Base-by-base conservation (phyloP, 2,888 invertebrate species). In the Heterodera filipjevi region DNA sequence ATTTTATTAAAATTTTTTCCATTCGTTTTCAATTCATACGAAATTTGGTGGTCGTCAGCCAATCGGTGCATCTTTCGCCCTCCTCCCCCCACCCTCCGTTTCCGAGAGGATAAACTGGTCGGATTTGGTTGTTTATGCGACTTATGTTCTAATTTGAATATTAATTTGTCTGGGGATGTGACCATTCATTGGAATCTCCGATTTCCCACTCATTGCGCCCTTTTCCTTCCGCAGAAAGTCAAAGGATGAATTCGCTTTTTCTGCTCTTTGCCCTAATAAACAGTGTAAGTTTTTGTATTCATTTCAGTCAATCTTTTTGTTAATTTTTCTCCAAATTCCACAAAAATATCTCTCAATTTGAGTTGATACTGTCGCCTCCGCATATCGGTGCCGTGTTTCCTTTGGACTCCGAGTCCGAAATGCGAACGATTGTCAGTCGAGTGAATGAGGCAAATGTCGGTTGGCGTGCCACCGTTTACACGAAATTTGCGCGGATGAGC, bases 401-500 rank as follows among this genome's bases (percentile, higher is more conserved):
- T 5, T 33, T 22, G 19, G 68, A 68, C 19, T 33, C 33, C 30
- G 33, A 33, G 68, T 19, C 32, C 33, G 33, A 68, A 32, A 35
- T 35, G 68, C 68, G 68, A 6, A 19, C 2, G 19, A 32, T 68
- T 16, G 68, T 68, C 32, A 35, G 35, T 32, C 68, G 6, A 3
- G 68, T 68, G 33, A 68, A 68, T 32, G 32, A 32, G 33, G 68
- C 68, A 30, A 33, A 68, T 22, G 32, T 68, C 33, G 68, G 68
- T 35, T 68, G 68, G 68, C 22, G 5, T 32, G 68, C 68, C n/a
- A 35, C 68, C 33, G 33, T 68, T 32, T 68, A 68, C 19, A 32
- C 68, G 5, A 68, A 68, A 35, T 68, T 68, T 14, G 68, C 68
- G 2, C 32, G 32, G 68, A 68, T 68, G 68, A 68, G 68, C 35